Percentiles rank a stretch among this genome's conserved stretches.
Evolutionary conservation across 2,113 vertebrate genomes (phyloP).

Genomic region (Lucifuga dentata): DNA sequence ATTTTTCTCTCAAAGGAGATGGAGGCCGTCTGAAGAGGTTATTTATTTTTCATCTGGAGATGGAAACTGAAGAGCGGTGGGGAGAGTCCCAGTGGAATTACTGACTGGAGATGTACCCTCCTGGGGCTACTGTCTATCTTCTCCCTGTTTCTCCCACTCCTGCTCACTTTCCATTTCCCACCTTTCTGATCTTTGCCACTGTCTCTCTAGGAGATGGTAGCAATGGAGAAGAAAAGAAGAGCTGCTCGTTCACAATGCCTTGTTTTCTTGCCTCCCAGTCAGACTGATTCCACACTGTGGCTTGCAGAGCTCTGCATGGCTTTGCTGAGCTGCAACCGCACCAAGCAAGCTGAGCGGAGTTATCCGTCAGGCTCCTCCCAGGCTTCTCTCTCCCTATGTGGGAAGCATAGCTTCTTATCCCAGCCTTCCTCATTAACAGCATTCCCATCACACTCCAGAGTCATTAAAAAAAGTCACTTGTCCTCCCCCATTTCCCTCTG

Average conservation of each 20-base stretch:
- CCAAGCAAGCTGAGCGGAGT: slow-evolving; percentile 24
- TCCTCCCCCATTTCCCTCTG: slow-evolving; percentile 68
- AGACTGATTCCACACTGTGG: slow-evolving; percentile 67
- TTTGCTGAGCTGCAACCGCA: slow-evolving; percentile 49
- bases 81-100: slow-evolving; percentile 68
- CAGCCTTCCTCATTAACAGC: slow-evolving; percentile 77
- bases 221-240: slow-evolving; percentile 37
- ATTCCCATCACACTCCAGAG: slow-evolving; percentile 73
- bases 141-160: slow-evolving; percentile 50
- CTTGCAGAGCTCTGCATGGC: slow-evolving; percentile 57
- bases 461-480: slow-evolving; percentile 76
- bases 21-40: slow-evolving; percentile 75
- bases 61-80: slow-evolving; percentile 72
- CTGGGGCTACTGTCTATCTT: slow-evolving; percentile 69
- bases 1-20: slow-evolving; percentile 62
- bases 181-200: slow-evolving; percentile 77
- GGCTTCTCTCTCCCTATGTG: slow-evolving; percentile 58
- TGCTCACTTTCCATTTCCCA: slow-evolving; percentile 70
- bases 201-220: slow-evolving; percentile 62
- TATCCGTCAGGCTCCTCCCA: slow-evolving; percentile 62
- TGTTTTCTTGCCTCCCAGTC: slow-evolving; percentile 67
- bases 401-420: slow-evolving; percentile 71
- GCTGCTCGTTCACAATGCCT: slow-evolving; percentile 60
- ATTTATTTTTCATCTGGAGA: slow-evolving; percentile 83
- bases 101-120: slow-evolving; percentile 72